Conservation (phyloP, 2,797 vertebrate species). For the Clarias platycephalus region DNA sequence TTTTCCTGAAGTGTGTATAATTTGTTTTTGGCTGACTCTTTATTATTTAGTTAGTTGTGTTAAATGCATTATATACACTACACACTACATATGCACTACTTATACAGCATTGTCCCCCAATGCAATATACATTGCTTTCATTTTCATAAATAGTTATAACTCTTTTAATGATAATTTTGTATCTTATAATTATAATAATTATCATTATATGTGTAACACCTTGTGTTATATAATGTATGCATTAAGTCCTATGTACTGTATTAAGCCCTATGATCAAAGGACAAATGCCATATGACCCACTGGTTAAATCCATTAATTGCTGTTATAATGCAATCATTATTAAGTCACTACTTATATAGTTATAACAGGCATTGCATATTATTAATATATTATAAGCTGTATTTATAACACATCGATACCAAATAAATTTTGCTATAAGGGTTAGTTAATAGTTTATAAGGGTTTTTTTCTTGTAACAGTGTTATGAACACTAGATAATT, state of each 20-base stretch:
- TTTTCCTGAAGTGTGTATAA: too few species aligned
- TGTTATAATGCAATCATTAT: background rate
- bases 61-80: background rate
- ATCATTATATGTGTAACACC: background rate
- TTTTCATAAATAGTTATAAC: background rate
- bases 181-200: too few species aligned
- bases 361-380: too few species aligned
- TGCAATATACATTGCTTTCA: background rate
- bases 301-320: background rate
- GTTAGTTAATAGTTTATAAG: background rate
- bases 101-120: background rate
- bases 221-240: background rate
- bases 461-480: background rate
- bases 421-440: background rate
- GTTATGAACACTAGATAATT: background rate
- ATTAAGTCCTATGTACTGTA: background rate
- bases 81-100: background rate
- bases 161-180: background rate
- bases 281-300: background rate
- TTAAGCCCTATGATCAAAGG: background rate
- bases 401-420: too few species aligned
- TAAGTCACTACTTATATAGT: background rate
- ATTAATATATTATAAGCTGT: background rate
- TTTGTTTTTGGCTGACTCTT: too few species aligned
- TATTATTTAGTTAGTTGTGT: too few species aligned